Evolutionary conservation across 2,888 invertebrate genomes (phyloP), one percentile per base, ranked within the genome.

Genomic region (Smittia sp.): DNA sequence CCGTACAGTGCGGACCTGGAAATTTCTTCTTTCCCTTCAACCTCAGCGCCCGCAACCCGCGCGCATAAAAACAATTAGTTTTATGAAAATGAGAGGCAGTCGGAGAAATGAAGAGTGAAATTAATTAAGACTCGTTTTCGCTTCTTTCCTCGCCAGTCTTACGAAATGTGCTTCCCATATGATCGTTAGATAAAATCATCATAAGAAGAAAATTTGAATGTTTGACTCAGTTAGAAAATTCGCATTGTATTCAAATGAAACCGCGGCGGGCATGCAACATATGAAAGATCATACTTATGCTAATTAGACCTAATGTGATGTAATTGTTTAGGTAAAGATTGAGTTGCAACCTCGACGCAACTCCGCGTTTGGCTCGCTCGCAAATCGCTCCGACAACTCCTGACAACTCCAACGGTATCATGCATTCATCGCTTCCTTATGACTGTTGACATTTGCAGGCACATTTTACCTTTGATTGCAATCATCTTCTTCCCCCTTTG

Each of bases 161-260:
- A 65, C 27, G 63, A 65, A 25, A 65, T 65, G 58, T 13, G n/a
- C 25, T 65, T 25, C 63, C n/a, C 63, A 65, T 22, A 65, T 25
- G n/a, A 18, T n/a, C 63, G n/a, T 27, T 1, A 67, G 67, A 46
- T 46, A 67, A 67, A 46, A 67, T 27, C 65, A 66, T 66, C 66
- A 66, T 67, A 22, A 20, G 18, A 58, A 20, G 20, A 58, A 58
- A 58, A 58, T 58, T 18, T 58, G 58, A 20, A 58, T 58, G 18
- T 58, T 58, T 58, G 15, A 46, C n/a, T 15, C 46, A 15, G 4
- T 46, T n/a, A 13, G 24, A 63, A 24, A 63, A 25, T n/a, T 41
- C 67, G 41, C 25, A 67, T 67, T 67, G 67, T 67, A 67, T 67
- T 67, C 67, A 67, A 67, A 67, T 67, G 18, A 18, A n/a, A 58